Base-by-base conservation (phyloP, 2,888 invertebrate species). In the Stenodema calcarata region DNA sequence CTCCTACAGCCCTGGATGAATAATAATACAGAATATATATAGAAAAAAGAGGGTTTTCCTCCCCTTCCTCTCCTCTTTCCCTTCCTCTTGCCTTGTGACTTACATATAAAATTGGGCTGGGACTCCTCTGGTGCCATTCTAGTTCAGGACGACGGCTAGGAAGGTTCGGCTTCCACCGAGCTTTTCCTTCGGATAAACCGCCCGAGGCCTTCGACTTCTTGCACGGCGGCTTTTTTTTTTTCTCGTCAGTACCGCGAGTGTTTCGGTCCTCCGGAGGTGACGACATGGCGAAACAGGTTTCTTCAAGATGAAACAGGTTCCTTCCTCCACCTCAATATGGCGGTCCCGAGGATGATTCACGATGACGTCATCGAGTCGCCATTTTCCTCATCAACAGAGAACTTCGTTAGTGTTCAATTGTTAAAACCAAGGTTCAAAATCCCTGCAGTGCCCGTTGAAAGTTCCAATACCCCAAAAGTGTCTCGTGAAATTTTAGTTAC, bases 101-200 rank as follows among this genome's bases (percentile, higher is more conserved):
- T 90, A 90, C 90, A 90, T 90, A 90, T 90, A 90, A 90, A 90
- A 90, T 90, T 90, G 90, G 90, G 90, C 89, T 88, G 88, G 88
- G 89, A 89, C 88, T 88, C 88, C 88, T 87, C 87, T 89, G 89
- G 89, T 89, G 89, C 90, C 90, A 90, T 90, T 90, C 90, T 89
- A 90, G 89, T 89, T 88, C 88, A 88, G 89, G 89, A 86, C 89
- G 88, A 83, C 85, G 69, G 73, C 86, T 73, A 69, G 85, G 73
- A 82, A 82, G 88, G 84, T 82, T 83, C 83, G 27, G 42, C 73
- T 23, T 14, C 42, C 35, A 23, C 23, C 62, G 62, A 23, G 0
- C 62, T 23, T 23, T 23, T 62, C 11, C 23, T 27, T 11, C 78
- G 23, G 23, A 35, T 41, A 30, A 16, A 7, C 54, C 86, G 2